phyloP scores from a whole-genome alignment of 2,797 vertebrate species.

The Muscicapa comitata region DNA sequence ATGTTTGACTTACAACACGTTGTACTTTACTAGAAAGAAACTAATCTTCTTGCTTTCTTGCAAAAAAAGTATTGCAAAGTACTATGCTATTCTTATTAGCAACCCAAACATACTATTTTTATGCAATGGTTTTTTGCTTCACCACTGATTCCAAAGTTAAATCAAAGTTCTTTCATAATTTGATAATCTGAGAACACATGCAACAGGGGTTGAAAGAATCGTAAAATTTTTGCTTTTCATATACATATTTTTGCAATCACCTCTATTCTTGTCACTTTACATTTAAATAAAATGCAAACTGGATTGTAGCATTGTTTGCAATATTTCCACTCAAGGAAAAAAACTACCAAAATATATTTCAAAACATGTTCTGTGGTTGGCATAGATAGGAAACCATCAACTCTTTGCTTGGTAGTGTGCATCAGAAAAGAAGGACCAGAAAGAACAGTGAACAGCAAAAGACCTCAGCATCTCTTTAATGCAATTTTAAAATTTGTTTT shows the following conservation, averaged over 20 bases:
- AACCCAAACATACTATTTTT: neutral
- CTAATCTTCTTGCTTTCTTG: neutral
- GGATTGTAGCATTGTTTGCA: neutral
- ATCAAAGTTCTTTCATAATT: neutral
- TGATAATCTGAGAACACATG: neutral
- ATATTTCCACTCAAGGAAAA: neutral
- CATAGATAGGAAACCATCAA: neutral
- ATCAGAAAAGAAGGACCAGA: neutral
- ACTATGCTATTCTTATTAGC: neutral
- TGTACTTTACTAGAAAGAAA: neutral
- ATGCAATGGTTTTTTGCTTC: neutral
- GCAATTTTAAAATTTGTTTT: neutral
- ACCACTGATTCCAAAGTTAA: neutral
- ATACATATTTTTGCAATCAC: neutral
- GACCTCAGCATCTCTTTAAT: neutral
- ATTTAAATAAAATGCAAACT: neutral
- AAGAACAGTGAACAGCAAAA: neutral
- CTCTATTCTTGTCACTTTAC: neutral
- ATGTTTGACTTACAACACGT: neutral
- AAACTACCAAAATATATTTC: neutral
- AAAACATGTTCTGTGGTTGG: neutral
- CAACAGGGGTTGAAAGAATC: neutral
- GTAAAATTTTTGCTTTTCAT: neutral
- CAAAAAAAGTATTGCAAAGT: neutral
- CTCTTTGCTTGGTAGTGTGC: neutral